Conservation (phyloP, 2,113 vertebrate species). For the Agapornis roseicollis region DNA sequence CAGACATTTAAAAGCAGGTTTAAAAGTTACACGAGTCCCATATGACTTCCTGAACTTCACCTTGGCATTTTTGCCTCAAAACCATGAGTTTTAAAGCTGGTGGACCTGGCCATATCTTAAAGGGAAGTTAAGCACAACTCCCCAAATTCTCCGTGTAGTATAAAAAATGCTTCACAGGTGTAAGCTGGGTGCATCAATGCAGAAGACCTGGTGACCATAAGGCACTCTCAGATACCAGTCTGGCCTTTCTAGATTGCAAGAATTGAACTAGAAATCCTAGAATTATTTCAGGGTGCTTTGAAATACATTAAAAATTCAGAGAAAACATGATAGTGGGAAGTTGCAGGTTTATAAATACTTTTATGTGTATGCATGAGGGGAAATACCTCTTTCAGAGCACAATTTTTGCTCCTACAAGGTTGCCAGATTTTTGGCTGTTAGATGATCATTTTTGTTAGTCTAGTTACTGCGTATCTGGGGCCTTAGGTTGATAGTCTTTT, state of each 20-base stretch:
- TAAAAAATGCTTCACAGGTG: not conserved
- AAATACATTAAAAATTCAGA: not conserved
- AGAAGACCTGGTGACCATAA: not conserved
- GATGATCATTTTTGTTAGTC: not conserved
- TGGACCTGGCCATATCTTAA: not conserved
- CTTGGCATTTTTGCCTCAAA: not conserved
- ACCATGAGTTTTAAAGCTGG: not conserved
- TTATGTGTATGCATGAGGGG: fast-evolving
- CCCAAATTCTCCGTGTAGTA: not conserved
- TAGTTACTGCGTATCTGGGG: not conserved
- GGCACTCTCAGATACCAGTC: not conserved
- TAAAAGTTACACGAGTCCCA: fast-evolving
- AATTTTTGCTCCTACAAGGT: not conserved
- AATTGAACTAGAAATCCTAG: not conserved
- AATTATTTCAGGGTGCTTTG: not conserved
- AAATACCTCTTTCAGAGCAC: not conserved
- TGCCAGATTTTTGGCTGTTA: not conserved
- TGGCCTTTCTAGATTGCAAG: not conserved
- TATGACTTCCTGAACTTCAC: not conserved
- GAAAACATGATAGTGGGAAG: not conserved
- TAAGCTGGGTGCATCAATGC: not conserved
- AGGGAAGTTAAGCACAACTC: not conserved
- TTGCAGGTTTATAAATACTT: not conserved
- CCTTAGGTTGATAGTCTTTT: not conserved
- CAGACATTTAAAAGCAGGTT: not conserved